phyloP scores from a whole-genome alignment of 1,140 invertebrate genomes.

The Pollicipes pollicipes region DNA sequence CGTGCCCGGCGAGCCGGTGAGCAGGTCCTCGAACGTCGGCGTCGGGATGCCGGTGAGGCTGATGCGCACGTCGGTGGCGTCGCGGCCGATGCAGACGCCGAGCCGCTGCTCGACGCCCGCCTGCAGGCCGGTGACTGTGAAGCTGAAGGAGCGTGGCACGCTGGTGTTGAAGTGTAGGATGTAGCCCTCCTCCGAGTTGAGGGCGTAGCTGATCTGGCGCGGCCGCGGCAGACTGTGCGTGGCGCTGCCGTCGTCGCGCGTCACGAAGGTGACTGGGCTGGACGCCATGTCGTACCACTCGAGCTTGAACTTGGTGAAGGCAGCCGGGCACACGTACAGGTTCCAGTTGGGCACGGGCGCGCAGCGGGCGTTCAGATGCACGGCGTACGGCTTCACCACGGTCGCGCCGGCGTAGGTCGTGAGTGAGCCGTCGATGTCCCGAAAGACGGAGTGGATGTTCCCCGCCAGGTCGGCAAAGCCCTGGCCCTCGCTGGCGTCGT shows the following conservation, averaged over 20 bases:
- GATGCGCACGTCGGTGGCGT: too few relatives aligned
- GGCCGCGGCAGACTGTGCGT: background rate
- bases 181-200: background rate
- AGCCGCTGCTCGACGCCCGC: background rate
- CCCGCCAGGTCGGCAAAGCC: background rate
- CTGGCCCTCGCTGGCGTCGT: background rate
- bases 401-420: background rate
- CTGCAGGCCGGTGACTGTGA: background rate
- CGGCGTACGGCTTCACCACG: background rate
- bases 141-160: background rate
- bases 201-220: background rate
- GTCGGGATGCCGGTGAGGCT: too few relatives aligned
- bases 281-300: background rate
- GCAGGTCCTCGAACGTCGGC: too few relatives aligned
- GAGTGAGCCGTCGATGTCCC: background rate
- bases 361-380: background rate
- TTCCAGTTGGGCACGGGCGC: background rate
- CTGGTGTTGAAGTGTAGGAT: background rate
- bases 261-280: background rate
- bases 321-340: background rate
- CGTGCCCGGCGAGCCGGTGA: too few relatives aligned
- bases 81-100: background rate
- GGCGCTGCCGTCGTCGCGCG: background rate
- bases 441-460: background rate
- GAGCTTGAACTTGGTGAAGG: background rate